Evolutionary conservation across 2,888 invertebrate genomes (phyloP).

Genomic region (Tipula confusa): DNA sequence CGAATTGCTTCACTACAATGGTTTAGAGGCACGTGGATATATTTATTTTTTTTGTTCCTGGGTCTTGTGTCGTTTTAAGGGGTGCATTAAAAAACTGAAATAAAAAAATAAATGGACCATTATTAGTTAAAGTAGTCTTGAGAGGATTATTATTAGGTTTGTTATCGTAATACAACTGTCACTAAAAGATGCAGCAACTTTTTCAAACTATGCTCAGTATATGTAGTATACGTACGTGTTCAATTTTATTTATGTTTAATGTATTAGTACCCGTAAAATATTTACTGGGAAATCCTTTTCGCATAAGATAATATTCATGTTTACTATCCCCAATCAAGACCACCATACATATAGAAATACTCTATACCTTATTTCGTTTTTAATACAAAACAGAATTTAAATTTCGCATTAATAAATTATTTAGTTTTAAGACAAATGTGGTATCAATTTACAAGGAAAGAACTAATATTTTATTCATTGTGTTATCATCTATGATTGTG

Average conservation of each 20-base stretch:
- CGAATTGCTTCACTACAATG: conserved; percentile 1
- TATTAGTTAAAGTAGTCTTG: background rate
- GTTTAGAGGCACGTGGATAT: background rate
- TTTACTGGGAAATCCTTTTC: background rate
- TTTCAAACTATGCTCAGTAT: background rate
- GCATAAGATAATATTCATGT: background rate
- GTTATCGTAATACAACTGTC: background rate
- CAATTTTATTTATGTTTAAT: background rate
- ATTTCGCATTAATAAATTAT: conserved; percentile 14
- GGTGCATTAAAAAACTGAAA: background rate
- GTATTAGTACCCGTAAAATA: background rate
- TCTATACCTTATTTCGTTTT: background rate
- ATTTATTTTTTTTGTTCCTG: background rate
- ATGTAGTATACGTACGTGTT: background rate
- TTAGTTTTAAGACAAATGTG: background rate
- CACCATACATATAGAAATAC: background rate
- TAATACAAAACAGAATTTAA: background rate
- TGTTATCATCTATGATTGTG: conserved; percentile 1
- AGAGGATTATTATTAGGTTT: background rate
- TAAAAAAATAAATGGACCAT: background rate
- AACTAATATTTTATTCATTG: conserved; percentile 9
- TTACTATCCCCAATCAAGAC: background rate
- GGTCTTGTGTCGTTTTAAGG: background rate
- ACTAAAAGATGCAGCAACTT: background rate
- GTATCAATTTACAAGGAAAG: conserved; percentile 5